Base-by-base conservation (phyloP, 2,888 invertebrate genomes). In the Dasypolia templi region DNA sequence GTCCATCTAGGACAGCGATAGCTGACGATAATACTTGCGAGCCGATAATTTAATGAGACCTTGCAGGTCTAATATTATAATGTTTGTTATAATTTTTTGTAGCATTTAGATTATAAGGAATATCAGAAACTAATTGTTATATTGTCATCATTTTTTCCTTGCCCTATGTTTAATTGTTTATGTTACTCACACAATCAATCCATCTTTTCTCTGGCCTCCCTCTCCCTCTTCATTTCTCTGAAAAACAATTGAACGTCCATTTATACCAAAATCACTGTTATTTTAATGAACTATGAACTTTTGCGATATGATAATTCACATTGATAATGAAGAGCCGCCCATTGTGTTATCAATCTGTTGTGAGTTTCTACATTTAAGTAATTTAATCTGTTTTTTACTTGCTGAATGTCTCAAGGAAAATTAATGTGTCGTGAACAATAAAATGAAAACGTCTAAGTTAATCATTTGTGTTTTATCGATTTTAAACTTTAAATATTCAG, bases 211-310 rank as follows among this genome's bases (percentile, higher is more conserved):
- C n/a, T n/a, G n/a, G n/a, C n/a, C n/a, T n/a, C n/a, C n/a, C n/a
- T n/a, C n/a, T n/a, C n/a, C 6, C 29, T 49, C 5, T 1, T 42
- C 22, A 26, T n/a, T n/a, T 39, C n/a, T n/a, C n/a, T n/a, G n/a
- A n/a, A 49, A 55, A 65, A 46, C 4, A 14, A 35, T 2, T 14
- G 5, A 32, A 19, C 35, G 7, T 63, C 22, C 51, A 58, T 14
- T 65, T 73, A 39, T 61, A 61, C 26, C 42, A n/a, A 56, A 65
- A 35, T 17, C 42, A 83, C 69, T 77, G 59, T 51, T 81, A 51
- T 71, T 73, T 56, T 44, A 14, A 62, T 77, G 68, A 71, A 35
- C 65, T 77, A 55, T 77, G 68, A 77, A 68, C 84, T 68, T 49
- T 35, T 26, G 5, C 3, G 63, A 77, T 71, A 72, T 49, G 62